phyloP scores from a whole-genome alignment of 2,113 vertebrate genomes.

The Uropsilus gracilis region DNA sequence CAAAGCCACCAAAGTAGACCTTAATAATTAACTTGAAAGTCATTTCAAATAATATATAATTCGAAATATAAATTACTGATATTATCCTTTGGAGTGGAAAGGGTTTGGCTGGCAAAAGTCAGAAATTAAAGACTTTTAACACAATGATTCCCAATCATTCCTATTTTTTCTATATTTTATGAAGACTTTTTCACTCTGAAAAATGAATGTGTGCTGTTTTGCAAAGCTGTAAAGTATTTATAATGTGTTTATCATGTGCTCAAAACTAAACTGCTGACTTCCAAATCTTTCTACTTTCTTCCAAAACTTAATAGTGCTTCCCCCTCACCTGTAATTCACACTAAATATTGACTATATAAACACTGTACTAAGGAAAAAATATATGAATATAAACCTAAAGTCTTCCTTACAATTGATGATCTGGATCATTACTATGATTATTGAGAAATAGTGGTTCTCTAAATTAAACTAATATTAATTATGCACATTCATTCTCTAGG shows the following conservation, averaged over 20 bases:
- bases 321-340: background rate
- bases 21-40: slow-evolving; percentile 52
- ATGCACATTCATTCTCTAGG: background rate
- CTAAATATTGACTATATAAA: background rate
- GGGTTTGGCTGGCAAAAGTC: slow-evolving; percentile 8
- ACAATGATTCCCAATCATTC: background rate
- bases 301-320: background rate
- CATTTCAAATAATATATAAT: slow-evolving; percentile 51
- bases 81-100: background rate
- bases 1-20: background rate
- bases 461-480: slow-evolving; percentile 11
- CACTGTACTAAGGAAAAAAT: background rate
- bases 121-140: slow-evolving; percentile 42
- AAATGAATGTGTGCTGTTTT: background rate
- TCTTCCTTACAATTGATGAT: background rate
- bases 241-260: background rate
- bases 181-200: background rate
- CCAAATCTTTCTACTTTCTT: background rate
- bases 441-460: background rate
- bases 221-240: background rate
- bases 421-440: background rate
- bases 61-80: slow-evolving; percentile 51
- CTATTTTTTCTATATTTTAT: background rate
- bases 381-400: background rate
- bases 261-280: background rate